Base-by-base conservation (phyloP, 2,113 vertebrate species). In the Heteronetta atricapilla region DNA sequence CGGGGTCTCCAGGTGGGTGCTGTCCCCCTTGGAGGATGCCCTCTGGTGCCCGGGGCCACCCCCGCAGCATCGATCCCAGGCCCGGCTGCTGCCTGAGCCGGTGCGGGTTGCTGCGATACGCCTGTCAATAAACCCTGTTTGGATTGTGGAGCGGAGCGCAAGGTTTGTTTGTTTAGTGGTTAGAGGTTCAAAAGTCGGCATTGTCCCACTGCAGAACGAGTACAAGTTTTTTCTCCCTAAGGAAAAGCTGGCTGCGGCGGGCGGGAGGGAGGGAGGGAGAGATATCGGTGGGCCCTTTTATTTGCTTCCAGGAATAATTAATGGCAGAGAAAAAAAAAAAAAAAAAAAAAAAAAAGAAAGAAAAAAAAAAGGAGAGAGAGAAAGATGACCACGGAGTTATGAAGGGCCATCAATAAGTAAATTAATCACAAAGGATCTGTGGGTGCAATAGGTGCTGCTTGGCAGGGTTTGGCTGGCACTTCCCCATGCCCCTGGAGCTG, bases 181-280 rank as follows among this genome's bases (percentile, higher is more conserved):
- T 97, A 97, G 96, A 98, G 98, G 98, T 98, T 98, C 98, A 98
- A 98, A 98, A 98, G 98, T 98, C 98, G 97, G 96, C 98, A 98
- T 98, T 98, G 98, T 98, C 98, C 97, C 92, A 95, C 97, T 95
- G 98, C 96, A 90, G 46, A 96, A 89, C 29, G 96, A 97, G 96
- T 93, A 88, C 95, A 96, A 94, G 94, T 96, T 96, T 91, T 96
- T 95, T 96, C 95, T 90, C 83, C 95, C 94, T 62, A 93, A 93
- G 95, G 77, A 96, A 94, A 95, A 93, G 81, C 86, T 82, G 88
- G 59, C 88, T 73, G 73, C 2, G 3, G 81, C 3, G 3, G 83
- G 90, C 84, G 60, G 76, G 86, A 94, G 77, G 83, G 90, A 90
- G 73, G 76, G 86, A 95, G 77, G 83, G 86, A 88, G 74, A 86